A percentile compares a stretch with the other conserved stretches of the same genome.
Conservation (phyloP, 2,888 invertebrate species). For the Papilio elwesi region DNA sequence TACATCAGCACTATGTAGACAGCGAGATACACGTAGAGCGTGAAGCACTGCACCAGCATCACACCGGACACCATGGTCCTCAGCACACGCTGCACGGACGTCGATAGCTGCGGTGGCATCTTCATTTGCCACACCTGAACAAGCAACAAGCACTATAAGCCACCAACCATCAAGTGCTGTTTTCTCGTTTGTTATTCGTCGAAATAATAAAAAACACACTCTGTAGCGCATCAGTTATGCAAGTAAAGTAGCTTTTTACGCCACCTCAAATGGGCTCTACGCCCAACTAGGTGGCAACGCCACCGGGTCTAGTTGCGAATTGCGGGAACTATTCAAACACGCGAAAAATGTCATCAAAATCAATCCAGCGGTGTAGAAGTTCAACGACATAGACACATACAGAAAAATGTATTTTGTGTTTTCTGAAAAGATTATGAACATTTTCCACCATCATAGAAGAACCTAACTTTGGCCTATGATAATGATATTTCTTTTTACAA, state of each 20-base stretch:
- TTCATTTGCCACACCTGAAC: slow-evolving; percentile 79
- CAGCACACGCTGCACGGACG: slow-evolving; percentile 72
- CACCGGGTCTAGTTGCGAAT: no score
- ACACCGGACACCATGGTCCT: slow-evolving; percentile 80
- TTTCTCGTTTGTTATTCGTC: no score
- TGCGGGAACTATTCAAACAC: no score
- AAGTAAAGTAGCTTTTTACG: no score
- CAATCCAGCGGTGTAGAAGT: no score
- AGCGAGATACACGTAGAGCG: slow-evolving; percentile 82
- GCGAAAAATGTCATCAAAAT: no score
- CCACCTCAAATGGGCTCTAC: no score
- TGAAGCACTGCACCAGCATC: slow-evolving; percentile 82
- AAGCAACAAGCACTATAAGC: background rate
- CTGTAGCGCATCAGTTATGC: no score
- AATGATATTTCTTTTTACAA: background rate
- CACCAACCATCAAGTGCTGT: no score
- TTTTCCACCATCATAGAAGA: background rate
- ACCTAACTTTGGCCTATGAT: background rate
- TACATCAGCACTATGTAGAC: slow-evolving; percentile 83
- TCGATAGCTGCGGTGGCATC: slow-evolving; percentile 72
- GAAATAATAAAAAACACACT: no score
- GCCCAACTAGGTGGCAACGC: no score
- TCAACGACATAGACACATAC: background rate
- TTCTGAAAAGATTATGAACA: background rate
- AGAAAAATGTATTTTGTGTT: background rate